These are phyloP conservation scores for Pammene aurita DNA, from an alignment of 2,888 invertebrate species.

Conservation along the genomic window DNA sequence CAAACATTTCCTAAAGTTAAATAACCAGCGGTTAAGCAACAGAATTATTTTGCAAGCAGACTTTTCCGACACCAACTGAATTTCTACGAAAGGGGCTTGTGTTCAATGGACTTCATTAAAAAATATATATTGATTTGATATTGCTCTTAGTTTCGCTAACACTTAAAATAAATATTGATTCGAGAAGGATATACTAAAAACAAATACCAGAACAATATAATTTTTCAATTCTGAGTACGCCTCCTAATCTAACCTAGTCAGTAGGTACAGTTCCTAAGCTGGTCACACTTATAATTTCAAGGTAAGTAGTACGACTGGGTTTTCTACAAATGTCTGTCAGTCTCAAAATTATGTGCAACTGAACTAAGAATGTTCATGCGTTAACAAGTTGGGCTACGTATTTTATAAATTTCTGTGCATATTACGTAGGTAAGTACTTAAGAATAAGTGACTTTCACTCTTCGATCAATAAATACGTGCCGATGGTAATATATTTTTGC, in stretches of 20 bases:
- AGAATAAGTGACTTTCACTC: slow-evolving; percentile 35
- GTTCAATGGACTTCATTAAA: slow-evolving; percentile 22
- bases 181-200: no score
- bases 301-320: slow-evolving; percentile 11
- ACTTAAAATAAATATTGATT: not conserved
- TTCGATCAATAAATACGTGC: slow-evolving; percentile 17
- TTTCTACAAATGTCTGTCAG: not conserved
- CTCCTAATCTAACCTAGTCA: not conserved
- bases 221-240: not conserved
- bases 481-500: slow-evolving; percentile 20
- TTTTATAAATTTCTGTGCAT: slow-evolving; percentile 23
- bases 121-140: not conserved
- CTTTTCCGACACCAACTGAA: slow-evolving; percentile 9
- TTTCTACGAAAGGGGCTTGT: slow-evolving; percentile 5
- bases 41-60: slow-evolving; percentile 21
- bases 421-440: slow-evolving; percentile 21
- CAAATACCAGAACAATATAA: not conserved
- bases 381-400: slow-evolving; percentile 19
- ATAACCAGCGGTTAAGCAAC: slow-evolving; percentile 30
- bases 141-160: not conserved
- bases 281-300: slow-evolving; percentile 27
- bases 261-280: slow-evolving; percentile 33
- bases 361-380: slow-evolving; percentile 4
- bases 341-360: slow-evolving; percentile 18
- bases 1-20: slow-evolving; percentile 28